Evolutionary conservation across 2,113 vertebrate genomes (phyloP).

Genomic region (Oceanites oceanicus): DNA sequence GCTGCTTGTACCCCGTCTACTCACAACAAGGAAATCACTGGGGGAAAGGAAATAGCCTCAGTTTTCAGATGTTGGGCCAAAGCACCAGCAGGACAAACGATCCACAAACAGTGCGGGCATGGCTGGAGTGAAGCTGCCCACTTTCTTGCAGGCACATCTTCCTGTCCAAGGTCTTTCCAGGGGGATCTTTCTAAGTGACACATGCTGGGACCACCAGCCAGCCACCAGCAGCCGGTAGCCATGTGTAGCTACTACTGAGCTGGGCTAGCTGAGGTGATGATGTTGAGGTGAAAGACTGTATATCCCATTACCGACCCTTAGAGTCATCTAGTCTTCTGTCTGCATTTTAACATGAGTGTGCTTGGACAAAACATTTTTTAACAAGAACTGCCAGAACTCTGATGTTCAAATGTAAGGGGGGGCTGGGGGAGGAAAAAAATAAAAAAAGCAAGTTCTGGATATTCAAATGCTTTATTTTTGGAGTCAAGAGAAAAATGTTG

Average conservation of each 20-base stretch:
- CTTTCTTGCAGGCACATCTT: background rate
- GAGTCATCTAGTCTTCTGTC: background rate
- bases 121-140: background rate
- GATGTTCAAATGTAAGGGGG: background rate
- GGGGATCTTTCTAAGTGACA: background rate
- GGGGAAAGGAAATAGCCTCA: background rate
- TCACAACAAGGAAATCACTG: background rate
- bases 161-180: background rate
- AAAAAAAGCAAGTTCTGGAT: background rate
- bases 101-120: fast-evolving
- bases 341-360: background rate
- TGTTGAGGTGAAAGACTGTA: background rate
- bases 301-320: background rate
- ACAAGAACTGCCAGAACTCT: background rate
- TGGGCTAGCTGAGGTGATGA: background rate
- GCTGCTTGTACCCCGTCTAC: background rate
- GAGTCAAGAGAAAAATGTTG: background rate
- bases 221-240: fast-evolving
- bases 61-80: background rate
- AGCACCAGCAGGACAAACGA: background rate
- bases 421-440: background rate
- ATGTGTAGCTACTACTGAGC: background rate
- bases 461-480: constrained; percentile 6
- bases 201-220: background rate
- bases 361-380: background rate